Evolutionary conservation across 2,888 invertebrate species (phyloP).

Genomic region (Lagria hirta): DNA sequence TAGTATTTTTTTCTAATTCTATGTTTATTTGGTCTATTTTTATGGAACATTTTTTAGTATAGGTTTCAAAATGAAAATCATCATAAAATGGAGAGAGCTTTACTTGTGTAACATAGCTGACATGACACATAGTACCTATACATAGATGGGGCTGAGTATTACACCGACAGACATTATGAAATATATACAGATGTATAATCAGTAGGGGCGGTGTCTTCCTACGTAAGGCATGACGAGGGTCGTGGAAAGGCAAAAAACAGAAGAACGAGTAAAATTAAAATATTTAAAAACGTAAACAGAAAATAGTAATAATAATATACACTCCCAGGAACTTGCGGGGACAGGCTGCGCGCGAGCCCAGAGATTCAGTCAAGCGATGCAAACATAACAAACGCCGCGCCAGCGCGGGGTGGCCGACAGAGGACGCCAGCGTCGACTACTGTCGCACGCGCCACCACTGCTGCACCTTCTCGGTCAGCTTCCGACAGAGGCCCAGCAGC

Average conservation of each 20-base stretch:
- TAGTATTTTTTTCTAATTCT: slow-evolving; percentile 1
- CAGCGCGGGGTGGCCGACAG: slow-evolving; percentile 48
- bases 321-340: slow-evolving; percentile 45
- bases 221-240: slow-evolving; percentile 52
- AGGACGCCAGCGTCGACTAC: slow-evolving; percentile 49
- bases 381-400: slow-evolving; percentile 52
- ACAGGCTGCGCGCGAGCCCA: slow-evolving; percentile 43
- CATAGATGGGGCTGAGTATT: slow-evolving; percentile 55
- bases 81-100: slow-evolving; percentile 56
- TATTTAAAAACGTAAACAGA: slow-evolving; percentile 19
- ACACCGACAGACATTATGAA: slow-evolving; percentile 51
- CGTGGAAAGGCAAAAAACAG: slow-evolving; percentile 41
- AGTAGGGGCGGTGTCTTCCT: slow-evolving; percentile 47
- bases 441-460: slow-evolving; percentile 87
- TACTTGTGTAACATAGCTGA: slow-evolving; percentile 56
- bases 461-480: slow-evolving; percentile 81
- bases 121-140: slow-evolving; percentile 55
- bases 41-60: background rate
- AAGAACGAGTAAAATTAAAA: slow-evolving; percentile 9
- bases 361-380: slow-evolving; percentile 53
- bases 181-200: slow-evolving; percentile 46
- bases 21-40: background rate
- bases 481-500: slow-evolving; percentile 86
- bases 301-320: slow-evolving; percentile 32
- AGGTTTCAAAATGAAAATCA: slow-evolving; percentile 8